A percentile compares a stretch with the other conserved stretches of the same genome.
phyloP scores from a whole-genome alignment of 2,888 invertebrate species.

The Anodontia alba region DNA sequence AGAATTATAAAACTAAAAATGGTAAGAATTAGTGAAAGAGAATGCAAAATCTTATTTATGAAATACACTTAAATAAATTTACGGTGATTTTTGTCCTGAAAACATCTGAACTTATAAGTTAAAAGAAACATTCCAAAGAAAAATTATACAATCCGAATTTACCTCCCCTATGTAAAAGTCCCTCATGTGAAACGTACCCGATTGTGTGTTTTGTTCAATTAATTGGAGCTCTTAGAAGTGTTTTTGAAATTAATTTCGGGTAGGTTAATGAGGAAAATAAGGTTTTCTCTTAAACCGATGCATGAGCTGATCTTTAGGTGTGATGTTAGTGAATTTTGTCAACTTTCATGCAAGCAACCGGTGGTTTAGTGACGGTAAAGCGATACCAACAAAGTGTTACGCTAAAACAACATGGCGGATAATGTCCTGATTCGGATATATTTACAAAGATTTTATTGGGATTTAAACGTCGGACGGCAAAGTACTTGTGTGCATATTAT shows the following conservation, averaged over 20 bases:
- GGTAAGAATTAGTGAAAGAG: too few species aligned
- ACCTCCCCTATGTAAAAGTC: conserved; percentile 43
- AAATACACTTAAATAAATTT: too few species aligned
- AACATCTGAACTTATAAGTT: too few species aligned
- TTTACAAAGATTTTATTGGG: conserved; percentile 4
- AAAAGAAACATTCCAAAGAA: conserved; percentile 51
- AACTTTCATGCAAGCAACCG: conserved; percentile 34
- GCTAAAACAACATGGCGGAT: conserved; percentile 46
- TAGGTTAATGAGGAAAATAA: conserved; percentile 38
- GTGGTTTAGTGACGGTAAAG: conserved; percentile 39
- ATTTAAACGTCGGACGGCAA: neutral
- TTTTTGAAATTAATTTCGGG: conserved; percentile 50
- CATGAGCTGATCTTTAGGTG: neutral
- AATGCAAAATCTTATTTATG: too few species aligned
- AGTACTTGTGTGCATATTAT: neutral
- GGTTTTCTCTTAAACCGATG: neutral
- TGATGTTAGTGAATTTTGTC: neutral
- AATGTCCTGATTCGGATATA: conserved; percentile 20
- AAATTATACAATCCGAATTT: conserved; percentile 49
- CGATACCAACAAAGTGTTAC: conserved; percentile 19
- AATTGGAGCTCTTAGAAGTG: conserved; percentile 38
- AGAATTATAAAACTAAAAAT: too few species aligned
- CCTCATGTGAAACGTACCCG: conserved; percentile 47
- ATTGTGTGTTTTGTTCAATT: conserved; percentile 57
- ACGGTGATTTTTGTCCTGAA: too few species aligned